phyloP scores from a whole-genome alignment of 1,140 invertebrate genomes.

The Onthophagus taurus region DNA sequence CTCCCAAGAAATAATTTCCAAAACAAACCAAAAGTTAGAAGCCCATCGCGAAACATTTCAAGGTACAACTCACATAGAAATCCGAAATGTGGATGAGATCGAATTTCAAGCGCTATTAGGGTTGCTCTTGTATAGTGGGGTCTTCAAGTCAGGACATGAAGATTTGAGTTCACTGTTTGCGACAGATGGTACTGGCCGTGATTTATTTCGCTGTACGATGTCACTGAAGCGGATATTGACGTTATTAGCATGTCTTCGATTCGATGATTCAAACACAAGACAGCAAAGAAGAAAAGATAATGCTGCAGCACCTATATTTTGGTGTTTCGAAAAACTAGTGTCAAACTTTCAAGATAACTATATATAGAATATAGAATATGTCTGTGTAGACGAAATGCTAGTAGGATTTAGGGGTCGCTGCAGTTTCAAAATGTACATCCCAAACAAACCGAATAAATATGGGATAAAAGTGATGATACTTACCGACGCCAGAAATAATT shows the following conservation, averaged over 20 bases:
- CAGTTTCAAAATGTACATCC: no score
- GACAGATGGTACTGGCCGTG: not conserved
- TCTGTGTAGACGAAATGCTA: not conserved
- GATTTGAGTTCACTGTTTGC: not conserved
- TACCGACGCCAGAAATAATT: no score
- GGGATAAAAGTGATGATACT: no score
- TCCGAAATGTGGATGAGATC: not conserved
- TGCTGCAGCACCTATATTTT: constrained; percentile 2
- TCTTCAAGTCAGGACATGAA: not conserved
- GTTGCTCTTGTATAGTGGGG: not conserved
- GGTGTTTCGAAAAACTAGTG: not conserved
- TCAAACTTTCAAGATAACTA: not conserved
- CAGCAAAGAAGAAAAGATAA: not conserved
- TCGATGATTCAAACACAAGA: not conserved
- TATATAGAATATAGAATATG: not conserved
- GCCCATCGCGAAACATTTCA: no score
- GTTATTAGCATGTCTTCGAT: constrained; percentile 1
- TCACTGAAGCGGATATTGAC: not conserved
- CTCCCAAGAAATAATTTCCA: not conserved
- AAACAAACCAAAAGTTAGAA: not conserved
- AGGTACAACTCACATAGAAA: not conserved
- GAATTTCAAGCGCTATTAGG: constrained; percentile 1
- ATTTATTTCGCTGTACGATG: not conserved
- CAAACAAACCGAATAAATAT: no score
- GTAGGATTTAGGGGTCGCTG: constrained; percentile 2